Evolutionary conservation across 2,113 vertebrate genomes (phyloP).

Genomic region (Hemiprocne comata): DNA sequence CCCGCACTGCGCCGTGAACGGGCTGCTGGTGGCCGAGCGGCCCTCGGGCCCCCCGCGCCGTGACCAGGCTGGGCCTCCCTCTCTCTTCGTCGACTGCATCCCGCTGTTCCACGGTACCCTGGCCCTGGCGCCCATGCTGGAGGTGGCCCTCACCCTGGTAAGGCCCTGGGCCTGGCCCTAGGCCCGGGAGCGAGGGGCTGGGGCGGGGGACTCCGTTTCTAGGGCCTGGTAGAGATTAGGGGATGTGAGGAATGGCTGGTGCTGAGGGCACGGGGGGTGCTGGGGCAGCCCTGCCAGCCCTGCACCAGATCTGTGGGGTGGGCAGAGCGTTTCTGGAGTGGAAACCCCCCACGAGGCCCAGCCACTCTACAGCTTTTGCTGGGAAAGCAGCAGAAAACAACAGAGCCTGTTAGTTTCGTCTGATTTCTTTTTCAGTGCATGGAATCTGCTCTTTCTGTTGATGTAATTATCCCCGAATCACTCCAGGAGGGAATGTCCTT

Average conservation of each 20-base stretch:
- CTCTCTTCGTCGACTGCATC: slow-evolving; percentile 92
- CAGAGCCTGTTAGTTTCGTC: not conserved
- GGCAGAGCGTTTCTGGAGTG: rapidly evolving
- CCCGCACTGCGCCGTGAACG: slow-evolving; percentile 91
- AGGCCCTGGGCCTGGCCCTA: slow-evolving; percentile 1
- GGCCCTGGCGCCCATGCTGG: slow-evolving; percentile 92
- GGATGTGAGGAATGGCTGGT: not conserved
- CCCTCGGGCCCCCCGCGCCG: slow-evolving; percentile 73
- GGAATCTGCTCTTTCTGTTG: not conserved
- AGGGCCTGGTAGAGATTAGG: not conserved
- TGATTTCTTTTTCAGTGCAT: not conserved
- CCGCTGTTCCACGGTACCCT: slow-evolving; percentile 94
- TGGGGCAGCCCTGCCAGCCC: not conserved
- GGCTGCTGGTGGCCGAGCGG: slow-evolving; percentile 89
- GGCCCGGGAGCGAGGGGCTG: rapidly evolving
- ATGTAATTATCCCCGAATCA: not conserved
- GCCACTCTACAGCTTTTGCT: rapidly evolving
- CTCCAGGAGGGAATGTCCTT: not conserved
- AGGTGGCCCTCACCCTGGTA: slow-evolving; percentile 93
- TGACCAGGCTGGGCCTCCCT: slow-evolving; percentile 69
- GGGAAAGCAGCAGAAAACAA: not conserved
- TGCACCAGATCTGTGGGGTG: not conserved
- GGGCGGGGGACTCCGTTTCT: rapidly evolving
- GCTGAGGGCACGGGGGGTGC: rapidly evolving
- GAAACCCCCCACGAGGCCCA: no score